Percentiles rank a stretch among this genome's conserved stretches.
These are phyloP conservation scores for Eospalax fontanierii DNA, from an alignment of 2,797 vertebrate genomes.

Conservation along the genomic window DNA sequence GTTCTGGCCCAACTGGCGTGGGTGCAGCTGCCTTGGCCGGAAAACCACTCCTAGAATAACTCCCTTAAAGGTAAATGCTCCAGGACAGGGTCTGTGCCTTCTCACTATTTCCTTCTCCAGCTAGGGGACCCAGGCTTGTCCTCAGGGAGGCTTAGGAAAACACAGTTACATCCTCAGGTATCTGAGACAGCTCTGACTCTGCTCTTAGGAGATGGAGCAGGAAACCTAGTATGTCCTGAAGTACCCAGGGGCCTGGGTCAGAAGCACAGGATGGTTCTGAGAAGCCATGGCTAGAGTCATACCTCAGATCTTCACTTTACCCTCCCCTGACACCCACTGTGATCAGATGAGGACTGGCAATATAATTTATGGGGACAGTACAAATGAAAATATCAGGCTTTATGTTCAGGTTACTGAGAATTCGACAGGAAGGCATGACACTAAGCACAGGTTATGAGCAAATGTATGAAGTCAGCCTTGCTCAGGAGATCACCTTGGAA, in stretches of 20 bases:
- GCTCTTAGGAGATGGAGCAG: background rate
- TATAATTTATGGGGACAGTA: background rate
- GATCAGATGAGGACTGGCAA: background rate
- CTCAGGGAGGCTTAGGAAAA: background rate
- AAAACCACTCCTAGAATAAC: slow-evolving; percentile 70
- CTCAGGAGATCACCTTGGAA: background rate
- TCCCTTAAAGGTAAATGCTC: slow-evolving; percentile 9
- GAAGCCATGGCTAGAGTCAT: background rate
- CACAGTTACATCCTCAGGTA: background rate
- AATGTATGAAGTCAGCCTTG: background rate
- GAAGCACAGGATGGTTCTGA: background rate
- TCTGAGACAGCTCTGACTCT: background rate
- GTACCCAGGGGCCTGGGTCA: background rate
- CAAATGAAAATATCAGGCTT: background rate
- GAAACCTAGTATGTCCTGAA: background rate
- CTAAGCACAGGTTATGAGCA: fast-evolving
- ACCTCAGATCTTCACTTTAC: background rate
- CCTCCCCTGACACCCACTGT: no score
- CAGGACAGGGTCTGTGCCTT: background rate
- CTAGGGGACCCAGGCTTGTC: background rate
- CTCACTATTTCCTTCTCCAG: background rate
- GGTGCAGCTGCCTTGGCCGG: slow-evolving; percentile 56
- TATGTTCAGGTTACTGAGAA: background rate
- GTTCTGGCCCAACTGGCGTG: slow-evolving; percentile 13
- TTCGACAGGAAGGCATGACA: background rate